phyloP scores from a whole-genome alignment of 2,797 vertebrate species.

The Sebastes oblongus region DNA sequence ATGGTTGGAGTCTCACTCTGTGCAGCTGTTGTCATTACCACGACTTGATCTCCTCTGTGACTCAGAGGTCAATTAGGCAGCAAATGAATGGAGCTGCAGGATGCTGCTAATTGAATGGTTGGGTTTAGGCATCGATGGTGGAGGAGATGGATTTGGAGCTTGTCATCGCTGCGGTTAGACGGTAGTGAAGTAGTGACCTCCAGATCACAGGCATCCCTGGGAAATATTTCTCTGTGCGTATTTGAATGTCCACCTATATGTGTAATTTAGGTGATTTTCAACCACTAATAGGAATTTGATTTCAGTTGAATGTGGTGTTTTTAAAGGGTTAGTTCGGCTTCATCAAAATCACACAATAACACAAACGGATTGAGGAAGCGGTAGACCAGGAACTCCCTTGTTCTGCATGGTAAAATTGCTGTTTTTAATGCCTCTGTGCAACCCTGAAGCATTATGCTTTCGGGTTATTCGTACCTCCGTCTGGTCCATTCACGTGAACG shows the following conservation, averaged over 20 bases:
- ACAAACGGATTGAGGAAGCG: too few relatives aligned
- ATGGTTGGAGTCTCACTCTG: constrained; percentile 20
- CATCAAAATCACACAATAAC: too few relatives aligned
- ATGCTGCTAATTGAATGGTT: constrained; percentile 70
- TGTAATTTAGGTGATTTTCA: not conserved
- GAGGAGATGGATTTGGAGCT: constrained; percentile 37
- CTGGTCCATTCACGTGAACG: too few relatives aligned
- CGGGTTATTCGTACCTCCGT: too few relatives aligned
- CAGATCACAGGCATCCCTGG: not conserved
- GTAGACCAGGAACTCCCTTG: too few relatives aligned
- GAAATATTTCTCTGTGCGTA: not conserved
- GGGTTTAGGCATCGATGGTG: constrained; percentile 48
- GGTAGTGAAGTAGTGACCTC: constrained; percentile 39
- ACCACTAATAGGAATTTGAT: too few relatives aligned
- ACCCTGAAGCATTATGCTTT: too few relatives aligned
- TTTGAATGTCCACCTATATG: not conserved
- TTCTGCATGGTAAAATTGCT: too few relatives aligned
- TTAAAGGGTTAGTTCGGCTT: too few relatives aligned
- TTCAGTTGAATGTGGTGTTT: too few relatives aligned
- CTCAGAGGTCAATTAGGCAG: constrained; percentile 74
- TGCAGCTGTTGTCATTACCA: constrained; percentile 62
- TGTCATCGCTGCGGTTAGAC: constrained; percentile 37
- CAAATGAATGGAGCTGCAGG: constrained; percentile 66
- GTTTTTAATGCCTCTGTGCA: too few relatives aligned
- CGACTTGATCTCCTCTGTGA: constrained; percentile 59